A percentile compares a stretch with the other conserved stretches of the same genome.
Evolutionary conservation across 2,113 vertebrate genomes (phyloP).

Genomic region (Xyrauchen texanus): DNA sequence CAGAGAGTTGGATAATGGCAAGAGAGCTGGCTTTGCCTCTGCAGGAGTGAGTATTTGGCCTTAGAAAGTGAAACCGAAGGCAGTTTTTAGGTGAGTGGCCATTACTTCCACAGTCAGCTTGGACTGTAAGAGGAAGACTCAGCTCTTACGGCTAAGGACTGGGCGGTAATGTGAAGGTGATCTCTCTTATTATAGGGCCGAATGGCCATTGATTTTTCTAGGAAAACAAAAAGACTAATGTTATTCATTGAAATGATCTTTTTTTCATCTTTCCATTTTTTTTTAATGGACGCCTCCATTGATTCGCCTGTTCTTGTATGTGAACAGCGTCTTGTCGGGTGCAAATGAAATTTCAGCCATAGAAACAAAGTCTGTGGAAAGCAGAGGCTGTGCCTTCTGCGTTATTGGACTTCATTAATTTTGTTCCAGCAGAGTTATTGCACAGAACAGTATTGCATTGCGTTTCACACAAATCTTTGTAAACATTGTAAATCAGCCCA

Average conservation of each 20-base stretch:
- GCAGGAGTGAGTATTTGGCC: conserved; percentile 31
- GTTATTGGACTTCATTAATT: not conserved
- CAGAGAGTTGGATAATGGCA: conserved; percentile 15
- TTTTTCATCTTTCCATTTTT: conserved; percentile 7
- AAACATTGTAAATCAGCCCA: conserved; percentile 7
- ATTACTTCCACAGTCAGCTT: conserved; percentile 26
- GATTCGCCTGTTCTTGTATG: conserved; percentile 11
- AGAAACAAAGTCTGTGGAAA: not conserved
- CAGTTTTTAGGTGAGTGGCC: conserved; percentile 30
- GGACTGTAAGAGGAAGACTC: conserved; percentile 11
- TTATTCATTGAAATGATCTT: conserved; percentile 37
- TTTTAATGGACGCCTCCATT: conserved; percentile 22
- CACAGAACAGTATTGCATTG: not conserved
- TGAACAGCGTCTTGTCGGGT: conserved; percentile 6
- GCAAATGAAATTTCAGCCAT: conserved; percentile 4
- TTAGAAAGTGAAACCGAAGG: conserved; percentile 31
- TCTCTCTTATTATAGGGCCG: conserved; percentile 32
- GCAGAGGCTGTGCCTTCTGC: not conserved
- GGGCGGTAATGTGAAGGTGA: conserved; percentile 18
- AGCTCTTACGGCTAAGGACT: conserved; percentile 2
- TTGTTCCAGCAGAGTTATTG: not conserved
- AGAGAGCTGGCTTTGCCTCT: not conserved
- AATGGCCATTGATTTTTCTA: conserved; percentile 36
- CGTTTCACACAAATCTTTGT: not conserved
- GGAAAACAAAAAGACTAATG: conserved; percentile 39